Evolutionary conservation across 1,140 invertebrate species (phyloP).

Genomic region (Wiebesia pumilae): DNA sequence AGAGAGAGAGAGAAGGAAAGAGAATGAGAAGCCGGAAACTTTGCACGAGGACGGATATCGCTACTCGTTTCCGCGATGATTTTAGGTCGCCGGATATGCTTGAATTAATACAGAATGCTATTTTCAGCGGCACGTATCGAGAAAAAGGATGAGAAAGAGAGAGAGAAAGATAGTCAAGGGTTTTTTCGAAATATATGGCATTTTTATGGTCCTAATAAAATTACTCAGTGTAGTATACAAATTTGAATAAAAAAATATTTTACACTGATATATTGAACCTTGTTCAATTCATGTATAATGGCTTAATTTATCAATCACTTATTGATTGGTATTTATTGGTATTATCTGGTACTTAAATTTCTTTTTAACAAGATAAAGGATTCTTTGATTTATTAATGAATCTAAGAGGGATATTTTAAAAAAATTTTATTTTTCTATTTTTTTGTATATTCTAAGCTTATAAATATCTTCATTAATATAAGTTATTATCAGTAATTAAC

Average conservation of each 20-base stretch:
- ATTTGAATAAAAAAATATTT: neutral
- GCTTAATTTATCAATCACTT: neutral
- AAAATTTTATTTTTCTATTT: no score
- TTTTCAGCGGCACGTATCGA: slow-evolving; percentile 47
- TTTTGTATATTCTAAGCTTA: no score
- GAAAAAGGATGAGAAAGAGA: slow-evolving; percentile 32
- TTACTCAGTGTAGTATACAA: slow-evolving; percentile 13
- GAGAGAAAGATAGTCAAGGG: neutral
- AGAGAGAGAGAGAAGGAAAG: neutral
- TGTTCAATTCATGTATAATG: neutral
- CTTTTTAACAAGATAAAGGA: no score
- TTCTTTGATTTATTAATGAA: no score
- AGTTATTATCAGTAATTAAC: no score
- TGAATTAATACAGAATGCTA: slow-evolving; percentile 51
- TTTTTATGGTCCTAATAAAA: slow-evolving; percentile 25
- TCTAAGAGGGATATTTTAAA: no score
- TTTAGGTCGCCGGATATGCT: slow-evolving; percentile 51
- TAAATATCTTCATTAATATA: no score
- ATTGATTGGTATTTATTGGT: no score
- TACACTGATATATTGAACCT: neutral
- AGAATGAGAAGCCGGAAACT: slow-evolving; percentile 51
- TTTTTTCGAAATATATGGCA: neutral
- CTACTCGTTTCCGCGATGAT: slow-evolving; percentile 45
- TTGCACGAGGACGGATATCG: neutral
- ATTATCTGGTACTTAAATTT: no score